Conservation (phyloP, 2,113 vertebrate species). For the Dasyornis broadbenti region DNA sequence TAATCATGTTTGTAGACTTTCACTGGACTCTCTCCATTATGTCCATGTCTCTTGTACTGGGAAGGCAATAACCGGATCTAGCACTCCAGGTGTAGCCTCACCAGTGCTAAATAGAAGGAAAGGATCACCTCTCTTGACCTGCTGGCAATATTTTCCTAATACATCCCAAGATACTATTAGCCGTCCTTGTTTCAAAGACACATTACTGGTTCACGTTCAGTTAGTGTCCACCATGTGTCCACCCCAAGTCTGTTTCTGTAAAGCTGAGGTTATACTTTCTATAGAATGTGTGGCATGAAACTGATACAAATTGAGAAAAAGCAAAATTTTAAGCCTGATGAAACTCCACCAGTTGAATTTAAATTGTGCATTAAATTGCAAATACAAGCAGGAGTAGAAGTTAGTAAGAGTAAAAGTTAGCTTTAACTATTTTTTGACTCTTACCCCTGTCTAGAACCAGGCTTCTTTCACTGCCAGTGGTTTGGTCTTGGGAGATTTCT, state of each 20-base stretch:
- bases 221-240: background rate
- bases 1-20: background rate
- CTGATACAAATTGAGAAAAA: background rate
- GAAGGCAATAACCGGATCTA: background rate
- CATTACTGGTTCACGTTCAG: background rate
- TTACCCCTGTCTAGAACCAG: background rate
- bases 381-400: background rate
- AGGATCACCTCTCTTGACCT: background rate
- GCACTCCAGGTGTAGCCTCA: background rate
- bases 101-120: background rate
- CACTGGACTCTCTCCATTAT: background rate
- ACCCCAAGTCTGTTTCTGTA: background rate
- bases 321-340: background rate
- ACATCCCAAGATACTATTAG: background rate
- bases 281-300: background rate
- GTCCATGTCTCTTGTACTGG: background rate
- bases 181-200: background rate
- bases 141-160: background rate
- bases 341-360: background rate
- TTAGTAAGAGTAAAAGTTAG: background rate
- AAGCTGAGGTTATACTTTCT: background rate
- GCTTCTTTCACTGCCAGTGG: background rate
- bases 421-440: background rate
- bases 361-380: background rate
- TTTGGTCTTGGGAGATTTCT: background rate